phyloP scores from a whole-genome alignment of 1,140 invertebrate genomes.

The Xylocopa sonorina region DNA sequence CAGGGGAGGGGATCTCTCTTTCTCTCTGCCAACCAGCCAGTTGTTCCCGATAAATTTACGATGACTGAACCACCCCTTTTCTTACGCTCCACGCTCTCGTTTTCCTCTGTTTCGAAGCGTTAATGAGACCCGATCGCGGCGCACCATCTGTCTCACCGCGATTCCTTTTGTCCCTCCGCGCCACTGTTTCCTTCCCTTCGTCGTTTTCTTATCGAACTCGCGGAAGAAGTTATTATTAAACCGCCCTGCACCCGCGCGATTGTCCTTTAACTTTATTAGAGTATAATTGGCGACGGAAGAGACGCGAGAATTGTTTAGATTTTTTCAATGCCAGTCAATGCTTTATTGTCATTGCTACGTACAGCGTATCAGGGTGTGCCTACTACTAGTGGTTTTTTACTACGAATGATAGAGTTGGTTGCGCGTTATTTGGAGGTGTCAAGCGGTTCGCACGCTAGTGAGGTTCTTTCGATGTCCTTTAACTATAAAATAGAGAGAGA shows the following conservation, averaged over 20 bases:
- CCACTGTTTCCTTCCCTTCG: not conserved
- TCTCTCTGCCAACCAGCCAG: constrained; percentile 55
- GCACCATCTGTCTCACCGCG: constrained; percentile 59
- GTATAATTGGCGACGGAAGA: not conserved
- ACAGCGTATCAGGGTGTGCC: no score
- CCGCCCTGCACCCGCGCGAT: not conserved
- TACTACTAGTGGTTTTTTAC: constrained; percentile 14
- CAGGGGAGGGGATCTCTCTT: no score
- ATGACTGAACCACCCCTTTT: constrained; percentile 53
- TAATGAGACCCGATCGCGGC: constrained; percentile 68
- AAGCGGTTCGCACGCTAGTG: not conserved
- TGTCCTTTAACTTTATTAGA: not conserved
- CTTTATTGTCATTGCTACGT: not conserved
- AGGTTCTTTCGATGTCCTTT: constrained; percentile 30
- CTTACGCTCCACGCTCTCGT: constrained; percentile 44
- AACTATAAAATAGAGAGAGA: constrained; percentile 21
- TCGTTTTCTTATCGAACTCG: not conserved
- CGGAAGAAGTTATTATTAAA: not conserved
- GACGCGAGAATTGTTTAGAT: not conserved
- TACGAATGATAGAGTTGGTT: not conserved
- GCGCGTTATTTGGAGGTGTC: no score
- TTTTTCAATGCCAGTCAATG: not conserved
- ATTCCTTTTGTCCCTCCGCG: constrained; percentile 39
- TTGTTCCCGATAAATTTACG: constrained; percentile 73
- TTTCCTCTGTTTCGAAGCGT: constrained; percentile 51